A percentile compares a stretch with the other conserved stretches of the same genome.
These are phyloP conservation scores for Eristalis pertinax DNA, from an alignment of 2,888 invertebrate genomes.

Conservation along the genomic window DNA sequence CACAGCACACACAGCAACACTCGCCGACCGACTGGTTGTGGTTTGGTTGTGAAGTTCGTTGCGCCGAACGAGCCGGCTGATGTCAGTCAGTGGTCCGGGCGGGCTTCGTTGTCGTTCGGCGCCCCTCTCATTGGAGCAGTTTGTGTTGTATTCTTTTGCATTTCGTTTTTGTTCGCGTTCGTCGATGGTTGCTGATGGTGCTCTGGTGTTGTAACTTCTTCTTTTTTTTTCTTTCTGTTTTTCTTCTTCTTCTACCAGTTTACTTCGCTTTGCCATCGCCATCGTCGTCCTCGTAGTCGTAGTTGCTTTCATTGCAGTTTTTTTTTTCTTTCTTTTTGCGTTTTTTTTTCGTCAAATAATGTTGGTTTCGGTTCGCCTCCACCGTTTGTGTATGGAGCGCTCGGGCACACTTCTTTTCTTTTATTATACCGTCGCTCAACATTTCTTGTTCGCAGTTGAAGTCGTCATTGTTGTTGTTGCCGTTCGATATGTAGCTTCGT, in stretches of 20 bases:
- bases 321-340: neutral
- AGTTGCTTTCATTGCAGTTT: slow-evolving; percentile 37
- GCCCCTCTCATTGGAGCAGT: slow-evolving; percentile 32
- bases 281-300: neutral
- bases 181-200: slow-evolving; percentile 22
- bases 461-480: slow-evolving; percentile 19
- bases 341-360: slow-evolving; percentile 54
- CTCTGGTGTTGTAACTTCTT: slow-evolving; percentile 23
- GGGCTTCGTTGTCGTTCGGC: slow-evolving; percentile 15
- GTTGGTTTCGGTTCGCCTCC: slow-evolving; percentile 61
- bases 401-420: slow-evolving; percentile 26
- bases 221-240: neutral
- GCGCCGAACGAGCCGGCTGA: slow-evolving; percentile 50
- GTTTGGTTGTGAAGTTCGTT: slow-evolving; percentile 71
- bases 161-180: slow-evolving; percentile 63
- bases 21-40: slow-evolving; percentile 50
- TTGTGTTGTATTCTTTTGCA: slow-evolving; percentile 58
- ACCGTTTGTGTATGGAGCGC: slow-evolving; percentile 41
- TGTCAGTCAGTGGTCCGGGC: slow-evolving; percentile 39
- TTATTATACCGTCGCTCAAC: slow-evolving; percentile 63
- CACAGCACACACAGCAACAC: slow-evolving; percentile 46
- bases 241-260: neutral
- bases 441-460: slow-evolving; percentile 61
- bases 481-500: slow-evolving; percentile 18
- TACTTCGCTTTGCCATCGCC: neutral